phyloP scores from a whole-genome alignment of 2,888 invertebrate genomes.

The Parnassius orleans region DNA sequence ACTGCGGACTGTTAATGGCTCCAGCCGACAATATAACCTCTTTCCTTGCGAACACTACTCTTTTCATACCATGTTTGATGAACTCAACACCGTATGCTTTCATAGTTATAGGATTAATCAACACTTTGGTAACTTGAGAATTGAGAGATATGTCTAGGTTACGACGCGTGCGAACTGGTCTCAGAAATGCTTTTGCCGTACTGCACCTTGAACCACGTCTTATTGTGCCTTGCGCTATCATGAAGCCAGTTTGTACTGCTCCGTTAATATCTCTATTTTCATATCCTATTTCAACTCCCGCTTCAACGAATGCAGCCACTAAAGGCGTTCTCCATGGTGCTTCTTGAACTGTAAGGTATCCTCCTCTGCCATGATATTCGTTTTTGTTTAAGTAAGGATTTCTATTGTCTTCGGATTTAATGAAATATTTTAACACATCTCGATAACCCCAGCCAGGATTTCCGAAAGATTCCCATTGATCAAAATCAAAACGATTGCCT shows the following conservation, averaged over 20 bases:
- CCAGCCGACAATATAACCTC: conserved; percentile 95
- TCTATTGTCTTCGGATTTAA: conserved; percentile 93
- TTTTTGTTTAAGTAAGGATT: conserved; percentile 89
- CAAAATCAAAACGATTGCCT: conserved; percentile 91
- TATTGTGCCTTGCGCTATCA: conserved; percentile 91
- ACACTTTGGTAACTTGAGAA: conserved; percentile 87
- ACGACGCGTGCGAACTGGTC: conserved; percentile 86
- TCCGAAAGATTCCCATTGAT: conserved; percentile 92
- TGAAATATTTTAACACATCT: conserved; percentile 92
- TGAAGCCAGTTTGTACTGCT: conserved; percentile 88
- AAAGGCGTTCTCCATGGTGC: conserved; percentile 92
- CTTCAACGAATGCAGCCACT: conserved; percentile 90
- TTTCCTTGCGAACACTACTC: conserved; percentile 86
- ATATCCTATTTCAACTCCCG: conserved; percentile 91
- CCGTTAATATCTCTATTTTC: conserved; percentile 92
- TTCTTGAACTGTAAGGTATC: conserved; percentile 89
- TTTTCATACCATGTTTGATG: conserved; percentile 85
- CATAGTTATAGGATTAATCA: conserved; percentile 87
- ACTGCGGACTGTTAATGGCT: conserved; percentile 94
- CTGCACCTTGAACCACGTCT: conserved; percentile 90
- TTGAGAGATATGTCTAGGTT: conserved; percentile 92
- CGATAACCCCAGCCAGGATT: conserved; percentile 95
- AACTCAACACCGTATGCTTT: conserved; percentile 91
- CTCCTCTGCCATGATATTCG: conserved; percentile 86
- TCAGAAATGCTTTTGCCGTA: conserved; percentile 92